phyloP scores from a whole-genome alignment of 2,888 invertebrate genomes.

The Lordiphosa andalusiaca region DNA sequence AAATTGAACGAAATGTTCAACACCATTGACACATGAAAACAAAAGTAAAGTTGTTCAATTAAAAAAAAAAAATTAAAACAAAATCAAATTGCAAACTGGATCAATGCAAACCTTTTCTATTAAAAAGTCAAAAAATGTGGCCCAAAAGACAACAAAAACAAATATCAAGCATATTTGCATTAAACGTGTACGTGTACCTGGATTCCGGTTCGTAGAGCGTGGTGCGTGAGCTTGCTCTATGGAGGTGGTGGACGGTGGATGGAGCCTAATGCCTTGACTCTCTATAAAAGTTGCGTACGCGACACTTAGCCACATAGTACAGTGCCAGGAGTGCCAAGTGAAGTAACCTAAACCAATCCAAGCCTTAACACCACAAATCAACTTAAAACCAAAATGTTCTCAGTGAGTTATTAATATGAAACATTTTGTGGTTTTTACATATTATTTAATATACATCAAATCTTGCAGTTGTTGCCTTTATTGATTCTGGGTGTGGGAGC shows the following conservation, averaged over 20 bases:
- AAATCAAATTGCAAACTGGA: slow-evolving; percentile 24
- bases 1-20: neutral
- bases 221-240: slow-evolving; percentile 11
- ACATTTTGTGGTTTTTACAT: neutral
- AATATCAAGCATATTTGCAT: slow-evolving; percentile 54
- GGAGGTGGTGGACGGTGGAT: slow-evolving; percentile 6
- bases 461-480: slow-evolving; percentile 66
- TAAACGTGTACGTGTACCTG: slow-evolving; percentile 21
- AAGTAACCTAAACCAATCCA: slow-evolving; percentile 45
- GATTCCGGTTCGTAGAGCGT: slow-evolving; percentile 57
- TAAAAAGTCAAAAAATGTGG: slow-evolving; percentile 22
- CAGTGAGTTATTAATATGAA: slow-evolving; percentile 30
- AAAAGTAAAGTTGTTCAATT: slow-evolving; percentile 13
- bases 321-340: slow-evolving; percentile 76
- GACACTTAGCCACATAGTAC: slow-evolving; percentile 77
- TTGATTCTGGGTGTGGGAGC: slow-evolving; percentile 70
- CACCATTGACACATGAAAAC: slow-evolving; percentile 13
- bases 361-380: slow-evolving; percentile 31
- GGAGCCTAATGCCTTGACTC: slow-evolving; percentile 25
- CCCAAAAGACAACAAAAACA: slow-evolving; percentile 40
- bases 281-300: slow-evolving; percentile 77
- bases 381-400: slow-evolving; percentile 48
- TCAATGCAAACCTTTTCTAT: slow-evolving; percentile 29
- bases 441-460: neutral
- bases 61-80: neutral